Evolutionary conservation across 1,140 invertebrate genomes (phyloP), one percentile per base, ranked within the genome.

Genomic region (Argopecten irradians): DNA sequence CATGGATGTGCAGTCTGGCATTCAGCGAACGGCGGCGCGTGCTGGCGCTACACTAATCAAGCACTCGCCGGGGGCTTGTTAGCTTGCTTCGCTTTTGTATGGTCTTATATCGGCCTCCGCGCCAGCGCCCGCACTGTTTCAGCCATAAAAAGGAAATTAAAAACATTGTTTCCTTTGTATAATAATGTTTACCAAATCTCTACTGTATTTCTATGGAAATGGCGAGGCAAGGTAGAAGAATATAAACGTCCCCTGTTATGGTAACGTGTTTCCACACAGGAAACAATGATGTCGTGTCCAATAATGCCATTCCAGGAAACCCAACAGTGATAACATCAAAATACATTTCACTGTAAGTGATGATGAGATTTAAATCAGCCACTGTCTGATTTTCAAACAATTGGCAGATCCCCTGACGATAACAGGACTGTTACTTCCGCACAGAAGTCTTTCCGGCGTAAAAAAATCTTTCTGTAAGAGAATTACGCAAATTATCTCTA

Each of bases 341-440:
- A 71, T 71, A 28, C 55, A 71, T 71, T 71, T 71, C 55, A 71
- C 55, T 71, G n/a, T 71, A 71, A 71, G 22, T 71, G 55, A 71
- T 71, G 55, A 71, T 71, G 55, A 71, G 55, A 71, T 71, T 71
- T 71, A 71, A 71, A 71, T 71, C 55, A 71, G 28, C 55, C 55
- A 71, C 55, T 71, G 55, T 71, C 55, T 71, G 55, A 71, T 71
- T 71, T 71, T 71, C 55, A 71, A 71, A 71, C 55, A 71, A 71
- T 71, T 11, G 55, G 55, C 1, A 71, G 55, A 71, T 71, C 55
- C 55, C 55, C n/a, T 71, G 55, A 71, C 55, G 55, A 71, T 71
- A 71, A 71, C 3, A 1, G 55, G 5, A 5, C 55, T 71, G n/a
- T 71, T 71, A 71, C 55, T 71, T 71, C 55, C 55, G 55, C 55